Base-by-base conservation (phyloP, 64 coral and sea anemone genomes). In the Platygyra sinensis region DNA sequence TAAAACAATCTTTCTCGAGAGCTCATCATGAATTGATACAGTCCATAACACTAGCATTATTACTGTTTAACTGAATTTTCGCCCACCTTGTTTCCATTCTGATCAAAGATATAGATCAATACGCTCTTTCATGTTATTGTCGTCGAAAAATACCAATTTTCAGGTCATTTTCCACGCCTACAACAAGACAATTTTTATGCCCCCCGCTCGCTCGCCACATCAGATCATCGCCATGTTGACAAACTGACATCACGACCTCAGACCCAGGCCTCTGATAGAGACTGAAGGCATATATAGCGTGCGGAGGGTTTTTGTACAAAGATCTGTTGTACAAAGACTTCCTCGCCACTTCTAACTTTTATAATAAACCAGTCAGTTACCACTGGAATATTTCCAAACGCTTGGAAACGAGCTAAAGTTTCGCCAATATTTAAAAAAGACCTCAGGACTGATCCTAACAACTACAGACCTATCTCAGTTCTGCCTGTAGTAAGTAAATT, bases 181-280 rank as follows among this genome's bases (percentile, higher is more conserved):
- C 39, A 29, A 74, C 55, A 60, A 78, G 38, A 76, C 75, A 80
- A 25, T n/a, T n/a, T 73, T 6, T 39, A 22, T 81, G 9, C n/a
- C 25, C 49, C 57, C 57, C n/a, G n/a, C n/a, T n/a, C 25, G 50
- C 30, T 73, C 16, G 36, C 51, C 30, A 75, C 15, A 91, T 91
- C 79, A 91, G 89, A 39, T 91, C 89, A 91, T 91, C 89, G 78
- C 64, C 89, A 73, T 87, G 73, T 84, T 91, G 80, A 55, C 67
- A 25, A 75, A 62, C 89, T 91, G 89, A 83, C 69, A 80, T 91
- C 80, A 91, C 79, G 25, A 52, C 52, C 89, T 91, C 72, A 17
- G 38, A 75, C 36, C 89, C 89, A 91, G 61, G 0, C 62, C 36
- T 22, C 36, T 55, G 52, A 55, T 55, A 14, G 32, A 60, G 38